Percentiles rank a stretch among this genome's conserved stretches.
phyloP scores from a whole-genome alignment of 2,797 vertebrate species.

The Channa striata region DNA sequence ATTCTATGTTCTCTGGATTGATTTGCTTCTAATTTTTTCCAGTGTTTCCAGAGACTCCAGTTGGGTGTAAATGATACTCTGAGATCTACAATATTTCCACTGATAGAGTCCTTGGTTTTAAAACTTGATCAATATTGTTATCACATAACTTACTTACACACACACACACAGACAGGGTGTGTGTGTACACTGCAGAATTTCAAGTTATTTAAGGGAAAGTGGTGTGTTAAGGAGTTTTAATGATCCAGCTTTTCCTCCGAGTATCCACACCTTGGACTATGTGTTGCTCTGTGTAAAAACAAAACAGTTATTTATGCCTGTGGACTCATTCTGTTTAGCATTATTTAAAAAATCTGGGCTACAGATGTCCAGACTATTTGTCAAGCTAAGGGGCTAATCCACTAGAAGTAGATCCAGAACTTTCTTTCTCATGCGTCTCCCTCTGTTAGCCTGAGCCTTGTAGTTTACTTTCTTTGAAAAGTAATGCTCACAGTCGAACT shows the following conservation, averaged over 20 bases:
- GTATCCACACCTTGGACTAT: too few species aligned
- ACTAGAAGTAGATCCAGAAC: background rate
- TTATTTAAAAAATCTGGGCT: background rate
- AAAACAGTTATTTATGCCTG: background rate
- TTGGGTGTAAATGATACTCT: background rate
- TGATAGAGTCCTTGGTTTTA: background rate
- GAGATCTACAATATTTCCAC: background rate
- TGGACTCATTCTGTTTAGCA: background rate
- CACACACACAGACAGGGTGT: too few species aligned
- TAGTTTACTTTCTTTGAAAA: background rate
- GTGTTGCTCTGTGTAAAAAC: background rate
- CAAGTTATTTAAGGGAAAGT: background rate
- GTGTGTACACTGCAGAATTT: background rate
- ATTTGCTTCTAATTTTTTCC: too few species aligned
- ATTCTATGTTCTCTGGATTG: slow-evolving; percentile 18
- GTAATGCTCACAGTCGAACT: background rate
- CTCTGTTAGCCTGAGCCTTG: background rate
- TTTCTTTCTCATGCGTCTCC: background rate
- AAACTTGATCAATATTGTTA: background rate
- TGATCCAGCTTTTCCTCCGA: background rate
- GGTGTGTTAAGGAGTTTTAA: background rate
- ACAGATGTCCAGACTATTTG: background rate
- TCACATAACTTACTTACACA: background rate
- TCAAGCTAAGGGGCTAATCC: background rate
- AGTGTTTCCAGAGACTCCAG: background rate